These are phyloP conservation scores for Hepsetus odoe DNA, from an alignment of 2,113 vertebrate genomes.

Conservation along the genomic window DNA sequence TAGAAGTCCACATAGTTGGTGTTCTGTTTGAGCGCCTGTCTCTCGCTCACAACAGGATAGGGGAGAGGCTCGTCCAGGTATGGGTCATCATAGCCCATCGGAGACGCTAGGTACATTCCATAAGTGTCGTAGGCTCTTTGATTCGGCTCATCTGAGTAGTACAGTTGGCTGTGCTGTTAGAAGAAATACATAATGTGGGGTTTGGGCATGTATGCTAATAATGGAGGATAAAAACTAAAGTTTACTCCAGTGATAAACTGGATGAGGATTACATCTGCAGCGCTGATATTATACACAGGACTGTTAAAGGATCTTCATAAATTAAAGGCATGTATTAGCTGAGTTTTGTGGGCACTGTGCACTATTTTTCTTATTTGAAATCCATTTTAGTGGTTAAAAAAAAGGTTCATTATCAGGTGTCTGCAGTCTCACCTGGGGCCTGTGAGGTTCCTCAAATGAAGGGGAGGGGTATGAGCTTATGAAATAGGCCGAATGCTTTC, in stretches of 20 bases:
- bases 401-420: neutral
- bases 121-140: slow-evolving; percentile 92
- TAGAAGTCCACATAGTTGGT: slow-evolving; percentile 99
- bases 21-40: slow-evolving; percentile 87
- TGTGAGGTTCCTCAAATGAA: slow-evolving; percentile 88
- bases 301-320: no score
- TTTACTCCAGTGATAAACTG: no score
- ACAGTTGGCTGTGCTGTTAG: slow-evolving; percentile 85
- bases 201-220: neutral
- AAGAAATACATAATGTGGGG: slow-evolving; percentile 7
- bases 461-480: slow-evolving; percentile 96
- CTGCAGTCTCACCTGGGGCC: slow-evolving; percentile 83
- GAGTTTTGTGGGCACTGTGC: no score
- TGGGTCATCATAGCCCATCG: slow-evolving; percentile 89
- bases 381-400: no score
- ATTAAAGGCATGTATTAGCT: no score
- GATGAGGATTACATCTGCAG: neutral
- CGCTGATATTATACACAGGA: neutral
- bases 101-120: slow-evolving; percentile 91
- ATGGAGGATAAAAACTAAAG: no score
- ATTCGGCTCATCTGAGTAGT: slow-evolving; percentile 87
- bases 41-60: slow-evolving; percentile 82
- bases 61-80: slow-evolving; percentile 89
- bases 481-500: slow-evolving; percentile 93
- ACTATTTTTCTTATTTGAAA: no score